Evolutionary conservation across 2,113 vertebrate genomes (phyloP), one percentile per base, ranked within the genome.

Genomic region (Lampris incognitus): DNA sequence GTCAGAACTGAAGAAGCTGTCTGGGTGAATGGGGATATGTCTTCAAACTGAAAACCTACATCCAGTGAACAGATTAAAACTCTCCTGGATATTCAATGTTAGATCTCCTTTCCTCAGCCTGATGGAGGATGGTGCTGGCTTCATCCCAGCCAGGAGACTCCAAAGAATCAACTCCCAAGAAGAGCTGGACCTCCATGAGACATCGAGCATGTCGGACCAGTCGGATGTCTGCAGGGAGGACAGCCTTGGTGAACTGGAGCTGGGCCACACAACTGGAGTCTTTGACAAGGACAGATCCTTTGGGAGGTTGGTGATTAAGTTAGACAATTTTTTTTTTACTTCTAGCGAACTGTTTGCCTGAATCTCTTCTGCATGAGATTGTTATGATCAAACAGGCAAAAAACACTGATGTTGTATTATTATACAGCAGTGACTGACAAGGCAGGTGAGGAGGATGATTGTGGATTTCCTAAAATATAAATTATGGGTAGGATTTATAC

Each of bases 131-230:
- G 90, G 79, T 48, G 92, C 91, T 66, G 91, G 71, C 7, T 71
- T 38, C 0, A 84, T 76, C 62, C 88, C 86, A 2, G 70, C 82
- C 75, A 81, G 83, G 82, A 81, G 55, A 88, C 85, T 92, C 58
- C 90, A 87, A 86, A 89, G 87, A 86, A 95, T 95, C 52, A 75
- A 94, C 77, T 96, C 95, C 46, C 94, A 95, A 59, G 92, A 94
- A 57, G 94, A 96, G 62, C 76, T 96, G 72, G 91, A 92, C 77
- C 80, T 91, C 41, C 83, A 79, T 8, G 83, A 91, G 9, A 84
- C 88, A 38, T 92, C 92, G 0, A 86, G 86, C 2, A 9, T 82
- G 2, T 96, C 94, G 0, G 93, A 92, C 39, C 81, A 66, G 4
- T 96, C 94, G 46, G 93, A 93, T 11, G 57, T 75, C 49, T 55